A percentile compares a stretch with the other conserved stretches of the same genome.
Conservation (phyloP, 1,140 invertebrate genomes). For the Penaeus japonicus region DNA sequence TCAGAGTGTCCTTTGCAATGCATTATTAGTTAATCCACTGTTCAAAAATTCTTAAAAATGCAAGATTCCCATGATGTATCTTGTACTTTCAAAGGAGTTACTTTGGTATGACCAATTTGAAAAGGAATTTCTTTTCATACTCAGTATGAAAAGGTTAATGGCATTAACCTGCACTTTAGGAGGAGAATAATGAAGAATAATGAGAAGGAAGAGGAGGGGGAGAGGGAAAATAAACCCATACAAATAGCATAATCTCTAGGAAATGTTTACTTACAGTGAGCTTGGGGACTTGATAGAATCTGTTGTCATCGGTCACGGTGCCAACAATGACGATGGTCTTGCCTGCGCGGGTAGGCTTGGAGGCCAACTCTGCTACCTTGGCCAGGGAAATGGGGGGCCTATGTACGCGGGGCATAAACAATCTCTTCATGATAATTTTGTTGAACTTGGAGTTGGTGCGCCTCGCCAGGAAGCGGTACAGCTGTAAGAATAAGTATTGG, state of each 20-base stretch:
- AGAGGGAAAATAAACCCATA: background rate
- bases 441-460: slow-evolving; percentile 97
- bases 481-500: slow-evolving; percentile 70
- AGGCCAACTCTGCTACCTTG: slow-evolving; percentile 84
- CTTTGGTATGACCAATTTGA: too few species aligned
- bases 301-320: slow-evolving; percentile 93
- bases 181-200: background rate
- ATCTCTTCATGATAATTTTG: slow-evolving; percentile 88
- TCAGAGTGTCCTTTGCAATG: too few species aligned
- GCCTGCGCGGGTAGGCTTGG: slow-evolving; percentile 83
- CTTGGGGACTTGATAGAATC: slow-evolving; percentile 91
- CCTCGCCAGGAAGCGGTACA: slow-evolving; percentile 95
- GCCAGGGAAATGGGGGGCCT: slow-evolving; percentile 92
- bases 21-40: too few species aligned
- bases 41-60: too few species aligned
- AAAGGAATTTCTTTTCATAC: too few species aligned
- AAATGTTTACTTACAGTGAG: slow-evolving; percentile 22
- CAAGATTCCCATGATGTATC: too few species aligned
- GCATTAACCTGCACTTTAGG: too few species aligned
- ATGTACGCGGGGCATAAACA: slow-evolving; percentile 98
- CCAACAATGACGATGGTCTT: slow-evolving; percentile 95
- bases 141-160: too few species aligned
- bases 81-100: too few species aligned
- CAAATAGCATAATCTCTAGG: background rate
- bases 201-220: background rate